Conservation (phyloP, 2,888 invertebrate species). For the Oscheius onirici region DNA sequence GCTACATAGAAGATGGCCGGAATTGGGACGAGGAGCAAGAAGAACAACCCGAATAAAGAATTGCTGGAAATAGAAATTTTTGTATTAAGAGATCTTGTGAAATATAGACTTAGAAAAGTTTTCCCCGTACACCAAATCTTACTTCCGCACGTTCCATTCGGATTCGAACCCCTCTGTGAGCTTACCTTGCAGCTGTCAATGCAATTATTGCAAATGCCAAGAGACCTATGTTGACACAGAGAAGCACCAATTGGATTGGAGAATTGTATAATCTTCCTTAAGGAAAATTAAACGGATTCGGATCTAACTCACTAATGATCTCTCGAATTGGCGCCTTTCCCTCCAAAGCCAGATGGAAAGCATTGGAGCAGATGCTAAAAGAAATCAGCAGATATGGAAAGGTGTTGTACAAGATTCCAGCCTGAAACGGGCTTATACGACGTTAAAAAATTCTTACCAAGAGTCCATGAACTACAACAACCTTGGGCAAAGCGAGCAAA, state of each 20-base stretch:
- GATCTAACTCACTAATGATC: constrained; percentile 49
- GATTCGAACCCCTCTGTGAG: not conserved
- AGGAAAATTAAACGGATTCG: not conserved
- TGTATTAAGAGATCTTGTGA: not conserved
- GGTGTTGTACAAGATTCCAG: constrained; percentile 60
- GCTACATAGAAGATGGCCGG: constrained; percentile 60
- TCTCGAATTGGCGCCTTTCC: constrained; percentile 50
- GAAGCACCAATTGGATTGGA: constrained; percentile 45
- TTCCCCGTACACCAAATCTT: too few species aligned
- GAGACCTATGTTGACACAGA: constrained; percentile 52
- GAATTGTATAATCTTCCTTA: constrained; percentile 40
- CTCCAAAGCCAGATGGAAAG: constrained; percentile 58
- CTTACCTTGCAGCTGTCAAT: constrained; percentile 43
- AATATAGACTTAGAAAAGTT: too few species aligned
- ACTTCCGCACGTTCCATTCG: too few species aligned
- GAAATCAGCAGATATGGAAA: constrained; percentile 60
- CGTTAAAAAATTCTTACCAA: too few species aligned
- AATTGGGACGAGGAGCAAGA: constrained; percentile 48
- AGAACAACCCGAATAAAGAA: constrained; percentile 9
- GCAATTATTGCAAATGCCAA: constrained; percentile 47
- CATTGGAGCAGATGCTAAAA: constrained; percentile 51
- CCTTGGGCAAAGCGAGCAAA: constrained; percentile 60
- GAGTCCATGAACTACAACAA: constrained; percentile 55
- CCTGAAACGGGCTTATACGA: too few species aligned
- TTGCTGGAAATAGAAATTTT: constrained; percentile 2